Conservation (phyloP, 64 coral and sea anemone genomes). For the Trachythela sp. region DNA sequence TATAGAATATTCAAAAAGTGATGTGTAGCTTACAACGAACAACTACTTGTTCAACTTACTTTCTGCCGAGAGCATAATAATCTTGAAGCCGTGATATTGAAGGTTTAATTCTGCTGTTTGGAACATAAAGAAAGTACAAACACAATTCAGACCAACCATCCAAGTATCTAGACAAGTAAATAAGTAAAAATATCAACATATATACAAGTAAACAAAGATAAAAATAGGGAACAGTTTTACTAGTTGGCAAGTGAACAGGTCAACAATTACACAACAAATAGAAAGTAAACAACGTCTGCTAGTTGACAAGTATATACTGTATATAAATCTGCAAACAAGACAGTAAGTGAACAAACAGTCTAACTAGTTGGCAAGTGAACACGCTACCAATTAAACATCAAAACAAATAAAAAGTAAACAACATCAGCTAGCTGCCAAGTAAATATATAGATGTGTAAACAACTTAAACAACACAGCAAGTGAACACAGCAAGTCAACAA, state of each 20-base stretch:
- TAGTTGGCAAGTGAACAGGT: too few species aligned
- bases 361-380: neutral
- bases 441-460: too few species aligned
- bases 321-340: too few species aligned
- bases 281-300: too few species aligned
- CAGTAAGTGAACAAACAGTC: neutral
- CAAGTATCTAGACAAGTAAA: slow-evolving; percentile 44
- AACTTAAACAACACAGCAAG: neutral
- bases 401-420: too few species aligned
- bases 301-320: too few species aligned
- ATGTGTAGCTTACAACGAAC: too few species aligned
- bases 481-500: too few species aligned
- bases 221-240: too few species aligned
- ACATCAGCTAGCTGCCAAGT: too few species aligned
- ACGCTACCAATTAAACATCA: neutral
- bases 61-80: slow-evolving; percentile 89
- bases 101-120: slow-evolving; percentile 92
- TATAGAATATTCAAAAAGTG: too few species aligned
- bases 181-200: neutral
- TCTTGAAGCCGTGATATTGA: slow-evolving; percentile 66
- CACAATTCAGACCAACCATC: slow-evolving; percentile 86
- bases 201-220: neutral
- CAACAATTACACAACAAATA: too few species aligned
- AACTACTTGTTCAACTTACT: slow-evolving; percentile 59
- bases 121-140: slow-evolving; percentile 88